Evolutionary conservation across 2,888 invertebrate genomes (phyloP).

Genomic region (Prosapia bicincta): DNA sequence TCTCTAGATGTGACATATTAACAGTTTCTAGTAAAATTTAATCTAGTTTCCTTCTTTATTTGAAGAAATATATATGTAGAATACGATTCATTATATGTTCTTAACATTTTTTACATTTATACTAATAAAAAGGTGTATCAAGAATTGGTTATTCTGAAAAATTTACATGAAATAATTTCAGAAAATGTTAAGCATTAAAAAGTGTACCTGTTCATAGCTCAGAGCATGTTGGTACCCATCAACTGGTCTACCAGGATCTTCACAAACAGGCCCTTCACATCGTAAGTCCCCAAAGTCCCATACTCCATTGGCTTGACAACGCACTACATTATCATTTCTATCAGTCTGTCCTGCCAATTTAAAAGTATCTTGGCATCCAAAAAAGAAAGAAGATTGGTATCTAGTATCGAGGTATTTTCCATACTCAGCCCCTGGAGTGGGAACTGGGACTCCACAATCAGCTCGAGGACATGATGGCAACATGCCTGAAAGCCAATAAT

Average conservation of each 20-base stretch:
- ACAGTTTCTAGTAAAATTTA: too few relatives aligned
- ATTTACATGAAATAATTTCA: not conserved
- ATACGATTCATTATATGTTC: too few relatives aligned
- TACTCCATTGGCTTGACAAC: constrained; percentile 86
- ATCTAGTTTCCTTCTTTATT: too few relatives aligned
- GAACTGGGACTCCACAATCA: constrained; percentile 88
- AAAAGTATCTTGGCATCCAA: constrained; percentile 94
- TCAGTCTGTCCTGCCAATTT: constrained; percentile 89
- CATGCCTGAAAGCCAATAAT: constrained; percentile 86
- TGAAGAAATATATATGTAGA: too few relatives aligned
- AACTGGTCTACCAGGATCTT: constrained; percentile 91
- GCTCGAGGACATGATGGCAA: constrained; percentile 83
- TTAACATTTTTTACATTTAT: too few relatives aligned
- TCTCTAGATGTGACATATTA: too few relatives aligned
- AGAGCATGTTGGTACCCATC: constrained; percentile 72
- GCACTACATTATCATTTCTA: constrained; percentile 86
- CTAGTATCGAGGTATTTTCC: constrained; percentile 83
- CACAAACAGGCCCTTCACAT: constrained; percentile 96
- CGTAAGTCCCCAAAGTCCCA: constrained; percentile 97
- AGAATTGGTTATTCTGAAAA: not conserved
- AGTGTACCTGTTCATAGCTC: constrained; percentile 51
- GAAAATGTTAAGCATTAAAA: not conserved
- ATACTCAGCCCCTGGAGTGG: constrained; percentile 92
- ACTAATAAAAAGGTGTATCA: not conserved
- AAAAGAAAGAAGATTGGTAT: constrained; percentile 91